Percentiles rank a stretch among this genome's conserved stretches.
phyloP scores from a whole-genome alignment of 2,797 vertebrate genomes.

The Anguilla anguilla region DNA sequence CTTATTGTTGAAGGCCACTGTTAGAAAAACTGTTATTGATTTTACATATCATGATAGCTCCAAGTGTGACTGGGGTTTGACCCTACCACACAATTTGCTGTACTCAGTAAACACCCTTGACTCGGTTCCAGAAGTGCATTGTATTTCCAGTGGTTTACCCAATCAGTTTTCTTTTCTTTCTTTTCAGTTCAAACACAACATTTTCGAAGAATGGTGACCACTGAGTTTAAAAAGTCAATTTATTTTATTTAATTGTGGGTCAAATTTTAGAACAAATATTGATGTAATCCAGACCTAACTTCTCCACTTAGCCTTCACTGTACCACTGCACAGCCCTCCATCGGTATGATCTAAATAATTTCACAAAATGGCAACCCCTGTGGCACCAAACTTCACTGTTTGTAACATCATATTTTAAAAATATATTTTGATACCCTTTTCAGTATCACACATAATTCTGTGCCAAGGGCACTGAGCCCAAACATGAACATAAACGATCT shows the following conservation, averaged over 20 bases:
- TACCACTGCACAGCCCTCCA: background rate
- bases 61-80: background rate
- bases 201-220: background rate
- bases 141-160: background rate
- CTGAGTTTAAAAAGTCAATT: background rate
- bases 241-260: background rate
- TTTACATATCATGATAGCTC: background rate
- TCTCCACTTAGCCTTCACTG: background rate
- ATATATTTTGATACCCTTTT: no score
- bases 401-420: no score
- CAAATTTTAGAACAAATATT: background rate
- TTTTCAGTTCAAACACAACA: background rate
- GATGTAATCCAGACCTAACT: background rate
- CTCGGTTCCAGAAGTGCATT: background rate
- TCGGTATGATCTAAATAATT: no score
- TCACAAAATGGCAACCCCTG: background rate
- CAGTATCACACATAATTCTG: background rate
- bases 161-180: background rate
- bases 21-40: background rate
- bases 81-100: background rate
- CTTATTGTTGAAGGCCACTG: background rate
- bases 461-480: background rate
- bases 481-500: background rate
- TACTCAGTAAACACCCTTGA: background rate
- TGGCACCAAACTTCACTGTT: no score